These are phyloP conservation scores for Oncorhynchus tshawytscha DNA, from an alignment of 2,113 vertebrate species.

Conservation along the genomic window DNA sequence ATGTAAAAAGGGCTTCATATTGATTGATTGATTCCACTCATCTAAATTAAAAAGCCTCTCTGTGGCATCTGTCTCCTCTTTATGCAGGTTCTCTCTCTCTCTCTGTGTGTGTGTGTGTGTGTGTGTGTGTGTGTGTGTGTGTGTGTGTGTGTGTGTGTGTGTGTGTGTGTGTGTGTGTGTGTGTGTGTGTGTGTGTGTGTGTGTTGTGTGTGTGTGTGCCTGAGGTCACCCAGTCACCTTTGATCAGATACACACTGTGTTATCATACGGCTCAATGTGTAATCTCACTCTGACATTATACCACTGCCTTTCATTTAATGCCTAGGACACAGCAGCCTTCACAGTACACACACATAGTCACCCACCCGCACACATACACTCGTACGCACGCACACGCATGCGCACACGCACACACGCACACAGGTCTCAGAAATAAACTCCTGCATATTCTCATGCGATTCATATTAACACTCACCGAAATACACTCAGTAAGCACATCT, in stretches of 20 bases:
- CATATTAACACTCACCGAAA: not conserved
- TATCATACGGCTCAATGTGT: constrained; percentile 27
- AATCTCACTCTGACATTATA: constrained; percentile 14
- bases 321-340: constrained; percentile 27
- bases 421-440: not conserved
- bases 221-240: not conserved
- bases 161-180: too few species aligned
- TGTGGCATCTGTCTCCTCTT: constrained; percentile 28
- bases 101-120: too few species aligned
- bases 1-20: too few species aligned
- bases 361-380: not conserved
- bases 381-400: not conserved
- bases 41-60: constrained; percentile 31
- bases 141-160: not conserved
- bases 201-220: constrained; percentile 3
- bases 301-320: constrained; percentile 41
- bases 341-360: not conserved
- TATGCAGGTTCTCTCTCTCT: constrained; percentile 4
- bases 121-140: too few species aligned
- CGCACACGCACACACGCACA: not conserved
- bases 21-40: not conserved
- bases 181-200: too few species aligned
- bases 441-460: too few species aligned
- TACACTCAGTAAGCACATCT: constrained; percentile 30
- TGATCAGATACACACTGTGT: constrained; percentile 4